Base-by-base conservation (phyloP, 1,140 invertebrate species). In the Brachionus asplanchnoidis region DNA sequence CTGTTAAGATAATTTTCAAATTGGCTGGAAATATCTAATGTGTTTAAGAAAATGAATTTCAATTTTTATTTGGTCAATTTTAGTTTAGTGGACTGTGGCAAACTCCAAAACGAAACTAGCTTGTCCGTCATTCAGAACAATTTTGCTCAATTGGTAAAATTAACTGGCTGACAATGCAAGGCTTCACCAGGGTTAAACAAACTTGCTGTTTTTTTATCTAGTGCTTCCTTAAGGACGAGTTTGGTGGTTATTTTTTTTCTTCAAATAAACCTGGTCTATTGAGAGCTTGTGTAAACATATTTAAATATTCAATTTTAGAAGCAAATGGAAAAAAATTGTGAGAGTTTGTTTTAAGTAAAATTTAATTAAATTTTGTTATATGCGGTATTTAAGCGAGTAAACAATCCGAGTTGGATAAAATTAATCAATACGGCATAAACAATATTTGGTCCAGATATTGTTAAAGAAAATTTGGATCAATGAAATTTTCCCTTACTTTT, bases 1-100 rank as follows among this genome's bases (percentile, higher is more conserved):
- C 12, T 73, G 68, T 42, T 20, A 44, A 73, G 68, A 73, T 73
- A 73, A 42, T 73, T 73, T 42, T 73, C 68, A 73, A 73, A 73
- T 42, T 73, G 36, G 28, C 40, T 73, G 68, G 68, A 73, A 73
- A 73, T 40, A 44, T 73, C n/a, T 73, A 73, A 73, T 73, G 36
- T 73, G 12, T 40, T 73, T 73, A 53, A 53, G 46, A 53, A 53
- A 53, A 53, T n/a, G 17, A 53, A 53, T n/a, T 6, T 53, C 17
- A n/a, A n/a, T 53, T 53, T 53, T 14, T 6, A 53, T 53, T 53
- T 53, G 12, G 46, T n/a, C 46, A 6, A 53, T 14, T 53, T 53
- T 17, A 14, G 12, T 50, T 28, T 2, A 1, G 26, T 3, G 26
- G 3, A 46, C 14, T 50, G 12, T n/a, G 5, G 8, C 11, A 66